Percentiles rank a stretch among this genome's conserved stretches.
These are phyloP conservation scores for Conops quadrifasciatus DNA, from an alignment of 2,888 invertebrate genomes.

Conservation along the genomic window DNA sequence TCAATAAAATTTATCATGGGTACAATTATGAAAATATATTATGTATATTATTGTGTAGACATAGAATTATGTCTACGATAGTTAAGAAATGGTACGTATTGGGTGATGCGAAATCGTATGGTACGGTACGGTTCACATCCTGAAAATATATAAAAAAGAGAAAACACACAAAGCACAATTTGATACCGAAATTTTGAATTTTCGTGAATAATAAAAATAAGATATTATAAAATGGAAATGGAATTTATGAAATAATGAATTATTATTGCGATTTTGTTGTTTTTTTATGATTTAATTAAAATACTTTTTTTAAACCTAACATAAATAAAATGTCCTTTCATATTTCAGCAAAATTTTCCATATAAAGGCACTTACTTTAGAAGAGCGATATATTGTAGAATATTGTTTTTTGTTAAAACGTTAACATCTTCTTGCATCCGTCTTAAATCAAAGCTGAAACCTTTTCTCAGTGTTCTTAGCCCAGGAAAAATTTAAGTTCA, in stretches of 20 bases:
- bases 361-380: not conserved
- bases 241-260: not conserved
- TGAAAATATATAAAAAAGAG: constrained; percentile 31
- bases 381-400: not conserved
- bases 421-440: not conserved
- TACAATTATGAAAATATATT: constrained; percentile 4
- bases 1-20: not conserved
- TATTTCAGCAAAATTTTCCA: not conserved
- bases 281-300: constrained; percentile 4
- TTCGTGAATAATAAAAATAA: not conserved
- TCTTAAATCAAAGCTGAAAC: not conserved
- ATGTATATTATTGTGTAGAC: not conserved
- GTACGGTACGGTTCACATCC: constrained; percentile 33
- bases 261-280: constrained; percentile 30
- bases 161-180: constrained; percentile 7
- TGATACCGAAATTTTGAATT: constrained; percentile 18
- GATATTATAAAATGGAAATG: not conserved
- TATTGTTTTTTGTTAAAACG: not conserved
- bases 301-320: not conserved
- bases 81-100: not conserved
- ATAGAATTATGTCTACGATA: no score
- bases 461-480: no score
- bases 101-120: constrained; percentile 25
- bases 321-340: not conserved
- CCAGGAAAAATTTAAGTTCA: not conserved